Percentiles rank a stretch among this genome's conserved stretches.
These are phyloP conservation scores for Nesoenas mayeri DNA, from an alignment of 2,113 vertebrate genomes.

Conservation along the genomic window DNA sequence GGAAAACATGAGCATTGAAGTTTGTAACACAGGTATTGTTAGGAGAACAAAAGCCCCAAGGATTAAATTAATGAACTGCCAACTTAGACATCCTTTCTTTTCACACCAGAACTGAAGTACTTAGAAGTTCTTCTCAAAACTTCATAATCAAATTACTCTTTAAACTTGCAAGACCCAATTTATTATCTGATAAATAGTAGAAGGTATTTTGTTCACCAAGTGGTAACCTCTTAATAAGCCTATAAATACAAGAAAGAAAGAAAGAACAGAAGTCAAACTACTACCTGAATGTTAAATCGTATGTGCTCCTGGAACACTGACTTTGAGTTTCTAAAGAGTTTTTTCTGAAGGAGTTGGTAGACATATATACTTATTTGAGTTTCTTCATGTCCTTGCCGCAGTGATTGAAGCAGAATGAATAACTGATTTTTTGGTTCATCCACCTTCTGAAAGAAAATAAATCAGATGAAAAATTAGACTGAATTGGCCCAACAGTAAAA, in stretches of 20 bases:
- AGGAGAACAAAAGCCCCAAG: neutral
- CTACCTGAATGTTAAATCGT: neutral
- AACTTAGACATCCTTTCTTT: neutral
- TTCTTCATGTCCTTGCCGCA: accelerated
- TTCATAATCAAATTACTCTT: neutral
- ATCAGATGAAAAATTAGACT: neutral
- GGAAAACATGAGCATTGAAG: neutral
- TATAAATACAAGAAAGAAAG: neutral
- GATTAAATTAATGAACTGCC: neutral
- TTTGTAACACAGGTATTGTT: neutral
- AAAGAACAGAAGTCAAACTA: neutral
- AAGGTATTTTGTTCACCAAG: neutral
- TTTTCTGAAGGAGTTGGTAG: neutral
- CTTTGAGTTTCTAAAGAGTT: neutral
- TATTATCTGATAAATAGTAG: neutral
- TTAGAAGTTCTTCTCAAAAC: neutral
- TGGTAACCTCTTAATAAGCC: neutral
- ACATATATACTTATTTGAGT: neutral
- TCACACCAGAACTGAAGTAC: neutral
- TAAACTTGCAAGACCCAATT: neutral
- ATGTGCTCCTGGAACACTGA: neutral
- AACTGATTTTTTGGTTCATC: neutral
- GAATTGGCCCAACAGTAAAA: neutral
- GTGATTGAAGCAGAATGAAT: neutral
- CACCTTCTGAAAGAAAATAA: neutral